Evolutionary conservation across 1,140 invertebrate species (phyloP).

Genomic region (Phthorimaea operculella): DNA sequence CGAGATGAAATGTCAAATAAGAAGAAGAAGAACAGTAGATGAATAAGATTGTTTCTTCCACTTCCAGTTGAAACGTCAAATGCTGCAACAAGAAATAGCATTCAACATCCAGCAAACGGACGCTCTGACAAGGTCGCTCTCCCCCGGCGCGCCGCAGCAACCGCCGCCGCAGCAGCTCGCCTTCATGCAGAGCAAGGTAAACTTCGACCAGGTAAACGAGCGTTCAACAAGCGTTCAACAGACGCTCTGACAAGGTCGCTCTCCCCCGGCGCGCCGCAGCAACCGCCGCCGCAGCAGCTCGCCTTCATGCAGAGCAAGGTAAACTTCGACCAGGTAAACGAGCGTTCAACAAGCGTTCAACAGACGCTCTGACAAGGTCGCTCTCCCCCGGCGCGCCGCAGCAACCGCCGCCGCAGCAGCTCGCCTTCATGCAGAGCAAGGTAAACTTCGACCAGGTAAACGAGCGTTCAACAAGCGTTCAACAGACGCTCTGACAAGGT

Average conservation of each 20-base stretch:
- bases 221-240: conserved; percentile 92
- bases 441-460: conserved; percentile 13
- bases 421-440: conserved; percentile 34
- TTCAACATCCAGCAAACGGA: conserved; percentile 94
- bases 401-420: conserved; percentile 22
- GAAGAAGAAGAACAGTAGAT: no score
- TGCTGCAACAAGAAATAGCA: conserved; percentile 91
- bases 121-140: conserved; percentile 86
- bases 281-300: conserved; percentile 23
- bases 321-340: background rate
- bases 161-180: conserved; percentile 21
- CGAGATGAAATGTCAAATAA: no score
- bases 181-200: conserved; percentile 38
- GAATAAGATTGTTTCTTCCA: background rate
- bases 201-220: conserved; percentile 24
- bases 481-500: conserved; percentile 88
- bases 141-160: conserved; percentile 71
- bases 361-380: conserved; percentile 87
- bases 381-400: conserved; percentile 76
- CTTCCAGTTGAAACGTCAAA: conserved; percentile 75
- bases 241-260: conserved; percentile 88
- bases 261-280: conserved; percentile 73
- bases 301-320: conserved; percentile 37
- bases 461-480: conserved; percentile 89
- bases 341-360: conserved; percentile 92